Evolutionary conservation across 2,888 invertebrate genomes (phyloP), one percentile per base, ranked within the genome.

Genomic region (Deilephila elpenor): DNA sequence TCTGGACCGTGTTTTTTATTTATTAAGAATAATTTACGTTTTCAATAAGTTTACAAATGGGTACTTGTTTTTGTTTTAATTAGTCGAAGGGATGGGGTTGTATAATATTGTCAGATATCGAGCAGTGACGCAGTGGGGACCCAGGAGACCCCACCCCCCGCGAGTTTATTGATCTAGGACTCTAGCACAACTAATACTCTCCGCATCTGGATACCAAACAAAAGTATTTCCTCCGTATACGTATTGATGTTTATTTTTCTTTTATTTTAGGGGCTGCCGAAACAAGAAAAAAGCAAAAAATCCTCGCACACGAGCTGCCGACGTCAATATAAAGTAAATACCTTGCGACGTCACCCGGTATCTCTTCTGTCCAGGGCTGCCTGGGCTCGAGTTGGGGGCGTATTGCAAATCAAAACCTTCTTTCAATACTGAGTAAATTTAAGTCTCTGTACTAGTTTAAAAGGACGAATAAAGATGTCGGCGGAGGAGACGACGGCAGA

Each of bases 401-500:
- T 91, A 85, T 84, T 89, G 79, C 6, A 17, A 83, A 89, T 87
- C 86, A 84, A 84, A n/a, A n/a, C 19, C 19, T 56, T n/a, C 19
- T 56, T 86, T 84, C 83, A 87, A 87, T 84, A 85, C 83, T 83
- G 84, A 83, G 79, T 79, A 32, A 32, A 32, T 82, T 79, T 81
- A 77, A 76, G 78, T 74, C 89, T 85, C 84, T 88, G 83, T 84
- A 83, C 81, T 85, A 85, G 80, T 89, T 86, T 75, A 56, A 73
- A 83, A 78, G 84, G 80, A 82, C 85, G 70, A 86, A 85, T 77
- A 88, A 93, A 90, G 89, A 97, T 97, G 97, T 97, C 97, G 14
- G 44, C 44, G 90, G 98, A 98, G 93, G 98, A 98, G 95, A 98
- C 98, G 91, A 98, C 98, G 84, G 98, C 99, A 82, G 99, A 99